Percentiles rank a stretch among this genome's conserved stretches.
Evolutionary conservation across 2,888 invertebrate species (phyloP).

Genomic region (Tenthredo distinguenda): DNA sequence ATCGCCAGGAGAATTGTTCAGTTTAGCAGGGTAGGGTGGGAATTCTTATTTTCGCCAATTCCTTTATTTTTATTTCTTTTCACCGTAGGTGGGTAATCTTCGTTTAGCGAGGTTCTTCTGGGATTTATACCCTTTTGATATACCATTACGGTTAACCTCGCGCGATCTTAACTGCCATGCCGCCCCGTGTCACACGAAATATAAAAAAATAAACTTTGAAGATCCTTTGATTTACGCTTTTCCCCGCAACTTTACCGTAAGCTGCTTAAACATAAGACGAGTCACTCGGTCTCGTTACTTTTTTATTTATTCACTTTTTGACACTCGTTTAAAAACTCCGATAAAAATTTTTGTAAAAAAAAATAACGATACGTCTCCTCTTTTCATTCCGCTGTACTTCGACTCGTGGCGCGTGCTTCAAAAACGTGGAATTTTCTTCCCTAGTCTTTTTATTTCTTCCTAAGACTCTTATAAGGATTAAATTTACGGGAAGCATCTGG

Average conservation of each 20-base stretch:
- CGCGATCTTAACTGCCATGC: neutral
- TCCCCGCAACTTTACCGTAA: neutral
- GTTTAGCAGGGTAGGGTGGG: neutral
- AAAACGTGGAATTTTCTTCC: neutral
- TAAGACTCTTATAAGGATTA: neutral
- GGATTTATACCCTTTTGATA: slow-evolving; percentile 27
- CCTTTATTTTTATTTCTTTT: neutral
- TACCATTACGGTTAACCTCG: neutral
- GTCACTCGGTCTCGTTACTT: neutral
- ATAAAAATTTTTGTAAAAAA: neutral
- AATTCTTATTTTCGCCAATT: neutral
- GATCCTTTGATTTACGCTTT: neutral
- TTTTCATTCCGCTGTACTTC: neutral
- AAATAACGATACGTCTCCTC: too few relatives aligned
- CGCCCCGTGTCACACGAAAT: neutral
- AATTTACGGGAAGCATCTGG: slow-evolving; percentile 15
- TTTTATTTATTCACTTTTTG: neutral
- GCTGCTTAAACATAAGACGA: neutral
- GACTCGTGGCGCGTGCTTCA: neutral
- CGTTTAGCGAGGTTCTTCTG: slow-evolving; percentile 24
- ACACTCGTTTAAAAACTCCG: neutral
- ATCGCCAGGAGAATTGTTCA: neutral
- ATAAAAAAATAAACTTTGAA: neutral
- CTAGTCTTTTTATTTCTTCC: neutral
- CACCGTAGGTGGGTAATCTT: neutral